A percentile compares a stretch with the other conserved stretches of the same genome.
Conservation (phyloP, 2,113 vertebrate species). For the Epinephelus moara region DNA sequence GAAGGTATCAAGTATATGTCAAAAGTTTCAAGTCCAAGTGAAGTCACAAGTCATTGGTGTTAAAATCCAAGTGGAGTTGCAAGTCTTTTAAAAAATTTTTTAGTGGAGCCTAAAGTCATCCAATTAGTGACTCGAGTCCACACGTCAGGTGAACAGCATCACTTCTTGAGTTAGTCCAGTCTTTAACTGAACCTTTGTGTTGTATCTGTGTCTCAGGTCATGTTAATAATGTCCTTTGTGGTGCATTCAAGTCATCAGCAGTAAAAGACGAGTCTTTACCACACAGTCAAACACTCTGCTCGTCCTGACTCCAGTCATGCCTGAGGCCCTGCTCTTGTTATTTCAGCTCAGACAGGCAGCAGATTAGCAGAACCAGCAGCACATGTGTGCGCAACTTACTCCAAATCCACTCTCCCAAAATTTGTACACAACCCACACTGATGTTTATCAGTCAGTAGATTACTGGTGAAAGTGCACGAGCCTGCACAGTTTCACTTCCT, state of each 20-base stretch:
- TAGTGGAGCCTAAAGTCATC: no score
- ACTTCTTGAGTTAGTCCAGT: background rate
- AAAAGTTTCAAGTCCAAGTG: no score
- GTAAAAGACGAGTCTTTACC: constrained; percentile 1
- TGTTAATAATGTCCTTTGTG: background rate
- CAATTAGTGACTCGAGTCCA: no score
- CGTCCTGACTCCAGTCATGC: constrained; percentile 2
- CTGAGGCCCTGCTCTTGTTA: constrained; percentile 12
- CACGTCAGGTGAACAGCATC: background rate
- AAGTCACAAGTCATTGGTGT: no score
- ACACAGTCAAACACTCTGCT: constrained; percentile 2
- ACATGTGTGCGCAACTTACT: constrained; percentile 23
- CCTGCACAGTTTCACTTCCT: background rate
- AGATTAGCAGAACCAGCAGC: constrained; percentile 49
- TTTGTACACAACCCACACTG: background rate
- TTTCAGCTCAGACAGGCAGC: constrained; percentile 34
- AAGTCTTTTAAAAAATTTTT: no score
- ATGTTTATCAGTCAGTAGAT: constrained; percentile 5
- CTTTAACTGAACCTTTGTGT: background rate
- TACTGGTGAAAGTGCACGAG: constrained; percentile 14
- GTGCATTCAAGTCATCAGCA: background rate
- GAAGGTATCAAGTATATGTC: no score
- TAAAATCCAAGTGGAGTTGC: no score
- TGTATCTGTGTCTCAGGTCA: background rate
- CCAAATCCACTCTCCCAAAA: background rate